Conservation (phyloP, 30 jellyfish, hydroid and myxozoan species). For the Rhopilema esculentum region DNA sequence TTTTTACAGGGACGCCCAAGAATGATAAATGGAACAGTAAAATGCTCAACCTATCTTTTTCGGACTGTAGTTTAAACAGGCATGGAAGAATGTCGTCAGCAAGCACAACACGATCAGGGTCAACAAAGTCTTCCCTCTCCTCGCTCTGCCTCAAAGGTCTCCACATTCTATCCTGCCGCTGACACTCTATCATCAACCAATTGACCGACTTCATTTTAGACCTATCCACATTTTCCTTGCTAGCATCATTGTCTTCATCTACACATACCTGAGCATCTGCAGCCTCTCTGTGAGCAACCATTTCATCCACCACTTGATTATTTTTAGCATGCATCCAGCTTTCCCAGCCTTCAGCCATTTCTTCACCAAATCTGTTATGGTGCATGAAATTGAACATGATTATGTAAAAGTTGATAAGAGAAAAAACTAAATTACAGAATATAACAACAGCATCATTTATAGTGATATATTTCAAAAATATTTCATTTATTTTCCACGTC, state of each 20-base stretch:
- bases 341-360: constrained; percentile 69
- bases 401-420: too few relatives aligned
- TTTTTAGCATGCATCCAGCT: constrained; percentile 47
- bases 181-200: constrained; percentile 73
- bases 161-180: constrained; percentile 32
- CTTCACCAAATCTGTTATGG: constrained; percentile 73
- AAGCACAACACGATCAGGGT: constrained; percentile 85
- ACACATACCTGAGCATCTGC: not conserved
- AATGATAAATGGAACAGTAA: constrained; percentile 55
- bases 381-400: not conserved
- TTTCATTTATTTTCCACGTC: too few relatives aligned
- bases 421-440: too few relatives aligned
- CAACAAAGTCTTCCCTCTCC: constrained; percentile 76
- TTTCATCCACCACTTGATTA: not conserved
- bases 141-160: constrained; percentile 47
- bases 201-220: constrained; percentile 6
- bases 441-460: too few relatives aligned
- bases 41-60: constrained; percentile 33
- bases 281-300: not conserved
- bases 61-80: constrained; percentile 63
- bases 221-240: constrained; percentile 20
- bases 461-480: too few relatives aligned
- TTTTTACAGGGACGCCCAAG: constrained; percentile 79
- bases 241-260: not conserved
- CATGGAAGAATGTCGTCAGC: constrained; percentile 78